Base-by-base conservation (phyloP, 2,888 invertebrate genomes). In the Machimus atricapillus region DNA sequence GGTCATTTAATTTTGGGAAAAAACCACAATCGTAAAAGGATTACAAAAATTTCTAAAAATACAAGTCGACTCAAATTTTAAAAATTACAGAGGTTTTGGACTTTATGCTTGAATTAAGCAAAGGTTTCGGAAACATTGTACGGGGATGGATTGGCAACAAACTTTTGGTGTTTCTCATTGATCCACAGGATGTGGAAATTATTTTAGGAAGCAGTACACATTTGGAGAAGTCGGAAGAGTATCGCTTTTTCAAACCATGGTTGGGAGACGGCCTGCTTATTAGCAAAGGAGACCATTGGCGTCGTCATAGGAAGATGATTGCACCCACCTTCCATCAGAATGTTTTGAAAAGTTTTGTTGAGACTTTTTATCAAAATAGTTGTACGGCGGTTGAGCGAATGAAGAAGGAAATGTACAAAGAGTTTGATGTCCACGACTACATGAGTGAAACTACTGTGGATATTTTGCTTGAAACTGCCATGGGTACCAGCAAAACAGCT, bases 311-410 rank as follows among this genome's bases (percentile, higher is more conserved):
- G 43, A 97, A 96, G 93, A 94, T 97, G 91, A 97, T 97, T 89
- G 97, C 97, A 0, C 97, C 97, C 14, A 96, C 97, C 66, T 97
- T 97, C 94, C 97, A 97, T 90, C 94, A 97, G 90, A 97, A 97
- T 91, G 96, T 97, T 1, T 92, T 97, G 66, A 97, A 97, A 92
- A 96, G 96, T 1, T 97, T 97, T 91, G 94, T 97, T 88, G 94
- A 94, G 77, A 93, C 96, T 0, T 97, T 97, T 92, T 96, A 97
- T 88, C 94, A 95, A 9, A 97, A 97, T 92, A 96, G 96, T 76
- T 94, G 93, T 85, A 94, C 94, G 66, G 95, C 96, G 0, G 95
- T 96, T 0, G 93, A 95, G 0, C 95, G 94, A 89, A 93, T 96
- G 93, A 93, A 93, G 87, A 93, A 94, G 66, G 96, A 96, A 92